Percentiles rank a stretch among this genome's conserved stretches.
Evolutionary conservation across 2,888 invertebrate species (phyloP).

Genomic region (Perithous albicinctus): DNA sequence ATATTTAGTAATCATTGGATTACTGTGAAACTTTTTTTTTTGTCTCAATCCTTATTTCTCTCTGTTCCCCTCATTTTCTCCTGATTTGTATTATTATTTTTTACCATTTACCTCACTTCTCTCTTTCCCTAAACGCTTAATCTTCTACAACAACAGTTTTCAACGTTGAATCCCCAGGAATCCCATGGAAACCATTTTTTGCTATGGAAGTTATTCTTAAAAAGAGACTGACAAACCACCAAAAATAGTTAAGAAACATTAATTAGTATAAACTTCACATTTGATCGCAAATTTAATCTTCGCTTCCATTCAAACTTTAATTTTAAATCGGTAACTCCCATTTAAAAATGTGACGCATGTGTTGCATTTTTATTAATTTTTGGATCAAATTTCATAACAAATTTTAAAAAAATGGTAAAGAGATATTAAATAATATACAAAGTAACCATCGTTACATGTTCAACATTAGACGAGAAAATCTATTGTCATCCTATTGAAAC

Average conservation of each 20-base stretch:
- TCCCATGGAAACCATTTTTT: too few species aligned
- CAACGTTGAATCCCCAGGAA: not conserved
- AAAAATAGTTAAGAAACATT: too few species aligned
- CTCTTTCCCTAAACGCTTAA: not conserved
- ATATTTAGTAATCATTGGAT: too few species aligned
- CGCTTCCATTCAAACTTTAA: too few species aligned
- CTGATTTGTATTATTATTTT: conserved; percentile 2
- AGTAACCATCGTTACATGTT: not conserved
- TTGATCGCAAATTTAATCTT: too few species aligned
- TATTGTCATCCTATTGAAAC: not conserved
- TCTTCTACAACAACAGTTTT: not conserved
- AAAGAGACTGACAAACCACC: too few species aligned
- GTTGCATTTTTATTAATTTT: too few species aligned
- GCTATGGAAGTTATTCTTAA: too few species aligned
- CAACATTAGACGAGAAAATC: not conserved
- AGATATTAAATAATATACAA: not conserved
- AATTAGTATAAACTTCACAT: too few species aligned
- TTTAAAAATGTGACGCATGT: too few species aligned
- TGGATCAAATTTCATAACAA: not conserved
- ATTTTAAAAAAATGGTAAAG: not conserved
- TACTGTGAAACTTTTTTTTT: conserved; percentile 25
- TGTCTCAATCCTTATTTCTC: not conserved
- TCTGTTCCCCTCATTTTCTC: not conserved
- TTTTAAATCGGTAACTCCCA: too few species aligned
- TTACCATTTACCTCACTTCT: not conserved